Evolutionary conservation across 1,140 invertebrate species (phyloP).

Genomic region (Drosophila erecta): DNA sequence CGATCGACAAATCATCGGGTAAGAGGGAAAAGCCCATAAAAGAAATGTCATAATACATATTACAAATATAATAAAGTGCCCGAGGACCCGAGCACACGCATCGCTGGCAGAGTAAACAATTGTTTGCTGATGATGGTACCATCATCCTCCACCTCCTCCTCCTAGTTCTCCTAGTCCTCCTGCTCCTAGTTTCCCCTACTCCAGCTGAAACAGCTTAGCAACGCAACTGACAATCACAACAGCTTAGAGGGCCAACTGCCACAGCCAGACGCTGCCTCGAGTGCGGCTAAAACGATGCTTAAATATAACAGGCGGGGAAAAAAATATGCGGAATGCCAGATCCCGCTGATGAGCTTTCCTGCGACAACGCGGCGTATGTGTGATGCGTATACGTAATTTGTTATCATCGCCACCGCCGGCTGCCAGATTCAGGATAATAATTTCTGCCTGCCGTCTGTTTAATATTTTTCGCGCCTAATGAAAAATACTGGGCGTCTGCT

Average conservation of each 20-base stretch:
- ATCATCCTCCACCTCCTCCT: background rate
- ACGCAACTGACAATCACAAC: conserved; percentile 70
- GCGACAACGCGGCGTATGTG: conserved; percentile 69
- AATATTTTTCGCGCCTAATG: conserved; percentile 81
- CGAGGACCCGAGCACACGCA: conserved; percentile 34
- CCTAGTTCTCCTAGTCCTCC: no score
- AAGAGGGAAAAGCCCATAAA: conserved; percentile 47
- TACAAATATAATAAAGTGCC: conserved; percentile 80
- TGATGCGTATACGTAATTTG: conserved; percentile 77
- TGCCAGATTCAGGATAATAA: conserved; percentile 60
- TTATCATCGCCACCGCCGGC: conserved; percentile 55
- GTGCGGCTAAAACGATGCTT: conserved; percentile 51
- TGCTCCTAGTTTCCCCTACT: background rate
- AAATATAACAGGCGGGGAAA: conserved; percentile 17
- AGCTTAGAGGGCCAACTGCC: conserved; percentile 46
- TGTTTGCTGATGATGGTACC: conserved; percentile 55
- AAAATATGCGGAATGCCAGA: conserved; percentile 13
- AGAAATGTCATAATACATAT: conserved; percentile 76
- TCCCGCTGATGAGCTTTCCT: conserved; percentile 63
- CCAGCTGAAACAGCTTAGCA: conserved; percentile 43
- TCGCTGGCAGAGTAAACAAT: conserved; percentile 64
- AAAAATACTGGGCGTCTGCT: conserved; percentile 61
- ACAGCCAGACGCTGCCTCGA: conserved; percentile 42
- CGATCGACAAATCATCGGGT: conserved; percentile 60
- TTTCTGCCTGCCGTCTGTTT: conserved; percentile 72